Percentiles rank a stretch among this genome's conserved stretches.
These are phyloP conservation scores for Eutrigla gurnardus DNA, from an alignment of 2,797 vertebrate species.

Conservation along the genomic window DNA sequence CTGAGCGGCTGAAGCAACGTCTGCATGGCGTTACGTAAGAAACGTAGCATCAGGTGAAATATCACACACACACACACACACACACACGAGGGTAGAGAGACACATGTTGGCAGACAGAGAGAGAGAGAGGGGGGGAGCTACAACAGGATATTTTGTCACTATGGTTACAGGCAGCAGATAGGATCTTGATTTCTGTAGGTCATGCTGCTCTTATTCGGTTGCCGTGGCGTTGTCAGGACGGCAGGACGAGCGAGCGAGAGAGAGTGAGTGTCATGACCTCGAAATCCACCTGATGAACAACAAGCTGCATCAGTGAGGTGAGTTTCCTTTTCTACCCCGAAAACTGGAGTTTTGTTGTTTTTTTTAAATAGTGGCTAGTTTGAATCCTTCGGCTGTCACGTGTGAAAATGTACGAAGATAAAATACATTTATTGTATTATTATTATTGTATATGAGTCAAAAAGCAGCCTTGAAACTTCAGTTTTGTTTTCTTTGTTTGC, in stretches of 20 bases:
- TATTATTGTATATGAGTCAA: no score
- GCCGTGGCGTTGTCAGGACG: constrained; percentile 7
- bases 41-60: no score
- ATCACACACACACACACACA: background rate
- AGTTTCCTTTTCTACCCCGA: constrained; percentile 9
- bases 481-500: no score
- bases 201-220: constrained; percentile 84
- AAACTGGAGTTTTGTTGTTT: no score
- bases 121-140: constrained; percentile 22
- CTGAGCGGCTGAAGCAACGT: no score
- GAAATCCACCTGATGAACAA: constrained; percentile 31
- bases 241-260: background rate
- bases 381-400: no score
- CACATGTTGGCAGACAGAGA: constrained; percentile 7
- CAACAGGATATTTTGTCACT: constrained; percentile 81
- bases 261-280: background rate
- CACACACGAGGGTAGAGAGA: background rate
- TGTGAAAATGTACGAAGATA: no score
- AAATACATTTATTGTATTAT: no score
- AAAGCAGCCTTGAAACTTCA: no score
- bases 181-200: constrained; percentile 77
- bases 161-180: constrained; percentile 68
- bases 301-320: constrained; percentile 46
- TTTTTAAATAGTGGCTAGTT: no score
- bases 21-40: no score